Evolutionary conservation across 2,888 invertebrate genomes (phyloP).

Genomic region (Coleophora flavipennella): DNA sequence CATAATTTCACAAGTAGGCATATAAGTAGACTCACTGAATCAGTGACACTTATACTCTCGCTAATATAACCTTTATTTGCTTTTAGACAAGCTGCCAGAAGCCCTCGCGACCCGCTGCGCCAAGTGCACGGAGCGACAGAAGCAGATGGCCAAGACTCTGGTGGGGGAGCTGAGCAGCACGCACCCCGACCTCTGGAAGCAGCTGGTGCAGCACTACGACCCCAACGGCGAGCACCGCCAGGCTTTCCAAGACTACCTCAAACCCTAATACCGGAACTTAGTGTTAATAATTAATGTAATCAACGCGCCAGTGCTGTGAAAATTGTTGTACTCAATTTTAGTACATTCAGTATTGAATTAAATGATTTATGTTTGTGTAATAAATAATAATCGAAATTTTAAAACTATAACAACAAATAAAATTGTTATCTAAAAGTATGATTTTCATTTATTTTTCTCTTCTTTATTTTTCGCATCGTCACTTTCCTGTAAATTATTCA

Average conservation of each 20-base stretch:
- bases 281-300: too few relatives aligned
- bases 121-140: slow-evolving; percentile 80
- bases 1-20: too few relatives aligned
- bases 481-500: slow-evolving; percentile 20
- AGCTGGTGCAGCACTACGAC: slow-evolving; percentile 71
- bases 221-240: slow-evolving; percentile 71
- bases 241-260: slow-evolving; percentile 45
- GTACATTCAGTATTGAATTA: too few relatives aligned
- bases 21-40: too few relatives aligned
- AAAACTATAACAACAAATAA: too few relatives aligned
- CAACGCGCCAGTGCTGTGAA: background rate
- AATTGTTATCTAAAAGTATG: too few relatives aligned
- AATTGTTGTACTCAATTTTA: slow-evolving; percentile 7
- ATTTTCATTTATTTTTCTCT: too few relatives aligned
- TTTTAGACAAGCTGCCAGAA: slow-evolving; percentile 78
- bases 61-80: slow-evolving; percentile 1
- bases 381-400: too few relatives aligned
- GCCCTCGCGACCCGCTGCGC: slow-evolving; percentile 77
- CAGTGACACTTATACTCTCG: too few relatives aligned
- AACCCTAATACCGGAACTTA: too few relatives aligned
- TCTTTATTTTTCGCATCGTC: slow-evolving; percentile 11
- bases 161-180: slow-evolving; percentile 70
- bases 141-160: slow-evolving; percentile 74
- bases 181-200: slow-evolving; percentile 68
- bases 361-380: too few relatives aligned